Conservation (phyloP, 2,797 vertebrate species). For the Trachurus trachurus region DNA sequence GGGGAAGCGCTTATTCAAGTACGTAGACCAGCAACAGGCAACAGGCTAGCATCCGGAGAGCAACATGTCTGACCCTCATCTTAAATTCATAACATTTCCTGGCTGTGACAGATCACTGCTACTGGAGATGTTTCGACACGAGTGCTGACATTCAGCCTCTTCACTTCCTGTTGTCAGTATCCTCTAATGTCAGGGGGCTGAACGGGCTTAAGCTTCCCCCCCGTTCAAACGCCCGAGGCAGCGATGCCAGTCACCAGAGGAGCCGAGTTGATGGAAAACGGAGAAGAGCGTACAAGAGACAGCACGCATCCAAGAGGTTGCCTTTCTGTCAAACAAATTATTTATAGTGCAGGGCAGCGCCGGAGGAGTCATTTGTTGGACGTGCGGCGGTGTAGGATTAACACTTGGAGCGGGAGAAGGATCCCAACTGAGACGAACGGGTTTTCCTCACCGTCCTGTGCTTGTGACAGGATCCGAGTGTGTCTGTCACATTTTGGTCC, state of each 20-base stretch:
- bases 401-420: slow-evolving; percentile 33
- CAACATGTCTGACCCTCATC: background rate
- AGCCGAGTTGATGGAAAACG: slow-evolving; percentile 33
- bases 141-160: background rate
- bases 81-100: background rate
- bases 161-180: background rate
- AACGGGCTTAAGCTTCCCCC: background rate
- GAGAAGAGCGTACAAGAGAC: slow-evolving; percentile 31
- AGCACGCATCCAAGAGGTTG: slow-evolving; percentile 68
- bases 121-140: background rate
- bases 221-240: slow-evolving; percentile 7
- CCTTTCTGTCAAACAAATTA: slow-evolving; percentile 84
- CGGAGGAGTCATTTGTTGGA: slow-evolving; percentile 67
- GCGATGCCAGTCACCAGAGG: background rate
- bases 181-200: too few relatives aligned
- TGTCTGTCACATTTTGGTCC: background rate
- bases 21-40: background rate
- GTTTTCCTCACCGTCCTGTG: slow-evolving; percentile 21
- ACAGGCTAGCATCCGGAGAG: background rate
- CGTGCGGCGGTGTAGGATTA: slow-evolving; percentile 68
- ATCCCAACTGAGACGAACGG: slow-evolving; percentile 14
- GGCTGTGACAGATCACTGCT: background rate
- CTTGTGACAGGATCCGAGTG: background rate
- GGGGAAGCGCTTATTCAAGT: slow-evolving; percentile 26
- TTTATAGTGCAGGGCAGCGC: slow-evolving; percentile 80